Conservation (phyloP, 2,797 vertebrate genomes). For the Acanthiza pusilla region DNA sequence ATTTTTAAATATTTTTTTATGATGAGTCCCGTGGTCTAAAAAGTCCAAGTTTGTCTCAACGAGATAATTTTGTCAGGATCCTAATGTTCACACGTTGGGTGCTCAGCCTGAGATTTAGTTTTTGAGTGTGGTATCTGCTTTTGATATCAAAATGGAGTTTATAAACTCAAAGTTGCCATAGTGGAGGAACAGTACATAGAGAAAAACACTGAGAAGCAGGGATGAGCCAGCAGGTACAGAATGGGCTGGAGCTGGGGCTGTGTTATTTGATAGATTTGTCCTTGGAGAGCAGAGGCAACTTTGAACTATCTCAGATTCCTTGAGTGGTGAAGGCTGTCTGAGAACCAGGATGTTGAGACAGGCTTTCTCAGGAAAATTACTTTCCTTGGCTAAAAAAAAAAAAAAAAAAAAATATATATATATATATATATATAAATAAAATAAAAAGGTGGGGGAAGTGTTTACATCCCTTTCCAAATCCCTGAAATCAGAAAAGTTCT, state of each 20-base stretch:
- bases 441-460: no score
- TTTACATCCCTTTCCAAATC: neutral
- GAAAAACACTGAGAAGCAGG: neutral
- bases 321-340: neutral
- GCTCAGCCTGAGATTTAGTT: neutral
- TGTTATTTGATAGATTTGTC: neutral
- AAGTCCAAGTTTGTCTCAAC: neutral
- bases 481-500: neutral
- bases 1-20: neutral
- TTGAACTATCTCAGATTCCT: neutral
- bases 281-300: neutral
- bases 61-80: neutral
- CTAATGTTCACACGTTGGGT: neutral
- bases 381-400: neutral
- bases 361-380: neutral
- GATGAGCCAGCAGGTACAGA: neutral
- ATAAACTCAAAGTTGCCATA: neutral
- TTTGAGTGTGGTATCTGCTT: neutral
- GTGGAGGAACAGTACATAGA: neutral
- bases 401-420: rapidly evolving
- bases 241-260: neutral
- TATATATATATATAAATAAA: no score
- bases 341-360: neutral
- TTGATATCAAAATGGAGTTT: neutral
- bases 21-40: neutral